Conservation (phyloP, 2,797 vertebrate species). For the Tympanoctomys barrerae region DNA sequence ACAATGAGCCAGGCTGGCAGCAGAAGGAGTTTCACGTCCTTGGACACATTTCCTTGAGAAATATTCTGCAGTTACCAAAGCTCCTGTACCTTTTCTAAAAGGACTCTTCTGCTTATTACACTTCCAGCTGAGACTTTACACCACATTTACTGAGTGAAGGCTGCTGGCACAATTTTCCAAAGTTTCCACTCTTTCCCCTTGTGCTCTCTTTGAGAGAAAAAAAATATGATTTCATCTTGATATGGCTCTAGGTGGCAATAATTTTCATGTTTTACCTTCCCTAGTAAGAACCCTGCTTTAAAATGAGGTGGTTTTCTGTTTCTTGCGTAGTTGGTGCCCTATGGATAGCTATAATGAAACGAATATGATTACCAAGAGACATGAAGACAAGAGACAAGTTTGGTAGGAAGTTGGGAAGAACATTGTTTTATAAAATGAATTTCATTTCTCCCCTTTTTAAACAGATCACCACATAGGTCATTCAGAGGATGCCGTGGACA, state of each 20-base stretch:
- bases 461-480: background rate
- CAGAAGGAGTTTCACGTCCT: background rate
- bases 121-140: background rate
- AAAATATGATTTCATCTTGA: slow-evolving; percentile 6
- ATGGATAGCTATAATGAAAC: background rate
- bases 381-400: background rate
- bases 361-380: background rate
- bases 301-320: background rate
- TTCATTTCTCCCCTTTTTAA: background rate
- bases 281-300: background rate
- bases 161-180: background rate
- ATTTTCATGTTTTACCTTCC: slow-evolving; percentile 56
- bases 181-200: background rate
- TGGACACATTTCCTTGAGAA: background rate
- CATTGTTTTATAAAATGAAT: background rate
- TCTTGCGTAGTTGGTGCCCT: background rate
- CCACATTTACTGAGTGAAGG: background rate
- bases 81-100: background rate
- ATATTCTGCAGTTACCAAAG: background rate
- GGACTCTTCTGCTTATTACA: background rate
- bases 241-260: background rate
- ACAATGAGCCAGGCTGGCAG: background rate
- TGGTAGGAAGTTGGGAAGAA: slow-evolving; percentile 39
- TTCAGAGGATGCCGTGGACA: background rate
- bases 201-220: slow-evolving; percentile 28